Evolutionary conservation across 1,140 invertebrate species (phyloP).

Genomic region (Leptoteleia sp.): DNA sequence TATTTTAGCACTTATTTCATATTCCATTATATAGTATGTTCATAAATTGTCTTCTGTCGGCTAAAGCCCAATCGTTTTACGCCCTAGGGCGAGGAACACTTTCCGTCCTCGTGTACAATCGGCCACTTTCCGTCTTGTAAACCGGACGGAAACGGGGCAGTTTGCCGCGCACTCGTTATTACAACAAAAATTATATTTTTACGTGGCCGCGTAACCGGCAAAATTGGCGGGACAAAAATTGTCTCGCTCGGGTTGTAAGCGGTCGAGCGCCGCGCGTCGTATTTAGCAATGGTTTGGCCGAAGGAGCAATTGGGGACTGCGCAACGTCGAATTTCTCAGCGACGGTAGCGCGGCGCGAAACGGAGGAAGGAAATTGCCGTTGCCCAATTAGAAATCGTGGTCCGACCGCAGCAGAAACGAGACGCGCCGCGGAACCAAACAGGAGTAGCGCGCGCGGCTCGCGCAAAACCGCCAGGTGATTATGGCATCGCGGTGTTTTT

Average conservation of each 20-base stretch:
- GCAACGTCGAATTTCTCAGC: constrained; percentile 71
- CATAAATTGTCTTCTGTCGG: no score
- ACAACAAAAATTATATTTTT: no score
- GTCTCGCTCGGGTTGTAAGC: neutral
- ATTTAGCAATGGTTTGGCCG: constrained; percentile 47
- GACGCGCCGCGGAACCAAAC: constrained; percentile 54
- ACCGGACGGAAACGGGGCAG: no score
- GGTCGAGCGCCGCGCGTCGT: constrained; percentile 26
- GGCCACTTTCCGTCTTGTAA: no score
- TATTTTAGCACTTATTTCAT: no score
- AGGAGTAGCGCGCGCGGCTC: constrained; percentile 34
- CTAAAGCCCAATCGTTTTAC: no score
- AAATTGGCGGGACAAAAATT: neutral
- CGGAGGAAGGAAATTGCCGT: constrained; percentile 76
- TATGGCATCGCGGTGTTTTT: constrained; percentile 48
- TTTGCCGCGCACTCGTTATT: no score
- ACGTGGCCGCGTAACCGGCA: neutral
- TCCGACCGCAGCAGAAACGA: constrained; percentile 68
- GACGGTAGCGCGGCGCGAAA: constrained; percentile 56
- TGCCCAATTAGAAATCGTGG: constrained; percentile 75
- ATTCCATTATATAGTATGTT: no score
- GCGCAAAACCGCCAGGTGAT: constrained; percentile 40
- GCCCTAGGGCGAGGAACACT: no score
- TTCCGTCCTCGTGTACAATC: no score
- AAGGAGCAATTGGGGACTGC: constrained; percentile 53